phyloP scores from a whole-genome alignment of 2,888 invertebrate species.

The Diploptera punctata region DNA sequence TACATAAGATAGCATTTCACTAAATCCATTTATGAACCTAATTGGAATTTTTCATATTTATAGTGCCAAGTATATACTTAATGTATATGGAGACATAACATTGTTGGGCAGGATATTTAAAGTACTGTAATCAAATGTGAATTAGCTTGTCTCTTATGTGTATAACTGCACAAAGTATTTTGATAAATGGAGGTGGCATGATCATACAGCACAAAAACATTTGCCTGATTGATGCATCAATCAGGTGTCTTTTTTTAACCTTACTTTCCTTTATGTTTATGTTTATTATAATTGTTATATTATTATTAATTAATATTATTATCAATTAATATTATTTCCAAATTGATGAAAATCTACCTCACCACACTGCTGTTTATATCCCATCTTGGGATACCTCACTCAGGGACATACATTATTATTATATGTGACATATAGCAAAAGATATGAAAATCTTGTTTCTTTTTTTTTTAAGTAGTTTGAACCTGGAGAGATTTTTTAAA shows the following conservation, averaged over 20 bases:
- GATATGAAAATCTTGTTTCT: conserved; percentile 29
- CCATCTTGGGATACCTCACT: conserved; percentile 39
- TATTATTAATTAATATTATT: no score
- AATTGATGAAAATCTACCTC: conserved; percentile 42
- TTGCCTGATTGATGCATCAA: neutral
- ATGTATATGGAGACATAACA: no score
- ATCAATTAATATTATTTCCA: conserved; percentile 7
- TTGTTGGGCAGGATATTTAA: no score
- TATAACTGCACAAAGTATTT: no score
- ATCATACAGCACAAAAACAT: neutral
- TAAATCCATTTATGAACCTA: no score
- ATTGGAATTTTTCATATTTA: no score
- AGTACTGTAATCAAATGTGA: no score
- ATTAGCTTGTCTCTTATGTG: no score
- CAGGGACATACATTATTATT: conserved; percentile 41
- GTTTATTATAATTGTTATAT: no score
- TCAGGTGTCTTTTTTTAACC: neutral
- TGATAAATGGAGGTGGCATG: conserved; percentile 21
- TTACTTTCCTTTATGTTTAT: no score
- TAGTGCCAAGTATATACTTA: no score
- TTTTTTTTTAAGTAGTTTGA: conserved; percentile 32
- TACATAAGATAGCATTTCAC: no score
- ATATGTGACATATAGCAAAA: conserved; percentile 33
- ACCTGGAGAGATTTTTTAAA: conserved; percentile 41
- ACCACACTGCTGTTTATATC: conserved; percentile 39